These are phyloP conservation scores for Chymomyza procnemis DNA, from an alignment of 2,888 invertebrate genomes.

Conservation along the genomic window DNA sequence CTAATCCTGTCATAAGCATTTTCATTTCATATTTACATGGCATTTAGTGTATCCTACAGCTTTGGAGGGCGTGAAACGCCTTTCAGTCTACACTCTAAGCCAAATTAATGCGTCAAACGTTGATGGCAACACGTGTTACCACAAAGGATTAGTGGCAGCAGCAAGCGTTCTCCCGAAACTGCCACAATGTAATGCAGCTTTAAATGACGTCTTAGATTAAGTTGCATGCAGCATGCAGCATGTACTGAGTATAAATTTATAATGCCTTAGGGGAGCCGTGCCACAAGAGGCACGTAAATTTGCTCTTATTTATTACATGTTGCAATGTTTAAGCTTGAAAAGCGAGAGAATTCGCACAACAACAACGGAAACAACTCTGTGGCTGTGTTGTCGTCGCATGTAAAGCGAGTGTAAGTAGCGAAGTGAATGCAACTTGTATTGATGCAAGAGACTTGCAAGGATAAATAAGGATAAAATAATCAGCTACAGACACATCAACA, in stretches of 20 bases:
- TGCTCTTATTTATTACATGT: background rate
- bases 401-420: background rate
- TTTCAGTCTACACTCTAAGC: background rate
- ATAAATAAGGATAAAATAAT: too few relatives aligned
- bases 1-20: background rate
- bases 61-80: too few relatives aligned
- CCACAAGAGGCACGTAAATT: background rate
- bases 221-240: background rate
- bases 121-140: background rate
- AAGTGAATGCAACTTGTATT: background rate
- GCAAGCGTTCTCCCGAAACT: background rate
- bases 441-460: background rate
- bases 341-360: background rate
- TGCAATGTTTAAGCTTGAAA: background rate
- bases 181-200: background rate
- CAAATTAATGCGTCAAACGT: background rate
- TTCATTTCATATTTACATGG: background rate
- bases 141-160: background rate
- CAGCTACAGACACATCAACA: background rate
- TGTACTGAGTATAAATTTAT: background rate
- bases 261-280: background rate
- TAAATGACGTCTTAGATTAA: background rate
- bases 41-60: background rate
- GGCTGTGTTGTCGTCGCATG: too few relatives aligned
- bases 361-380: background rate